Conservation (phyloP, 2,113 vertebrate species). For the Siniperca chuatsi region DNA sequence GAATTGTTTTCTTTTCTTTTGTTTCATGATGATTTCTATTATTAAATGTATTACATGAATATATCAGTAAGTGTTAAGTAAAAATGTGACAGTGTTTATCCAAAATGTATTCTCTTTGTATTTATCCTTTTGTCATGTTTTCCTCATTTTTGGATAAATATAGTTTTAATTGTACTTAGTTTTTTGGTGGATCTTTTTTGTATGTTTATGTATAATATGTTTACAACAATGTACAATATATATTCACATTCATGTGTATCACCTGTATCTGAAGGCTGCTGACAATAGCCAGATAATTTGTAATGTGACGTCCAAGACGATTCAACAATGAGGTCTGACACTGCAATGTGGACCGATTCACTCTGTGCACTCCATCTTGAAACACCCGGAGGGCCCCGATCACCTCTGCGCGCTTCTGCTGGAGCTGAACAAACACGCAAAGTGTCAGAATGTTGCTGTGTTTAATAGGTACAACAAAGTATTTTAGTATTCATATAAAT, state of each 20-base stretch:
- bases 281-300: conserved; percentile 47
- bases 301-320: conserved; percentile 18
- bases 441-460: neutral
- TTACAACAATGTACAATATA: neutral
- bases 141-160: neutral
- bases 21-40: neutral
- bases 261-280: conserved; percentile 40
- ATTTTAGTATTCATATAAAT: neutral
- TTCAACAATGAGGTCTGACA: conserved; percentile 41
- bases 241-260: neutral
- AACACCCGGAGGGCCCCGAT: conserved; percentile 43
- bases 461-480: neutral
- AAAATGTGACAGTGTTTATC: neutral
- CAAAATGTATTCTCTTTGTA: neutral
- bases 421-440: conserved; percentile 49
- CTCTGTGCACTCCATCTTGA: neutral
- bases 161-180: neutral
- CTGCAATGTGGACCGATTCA: neutral
- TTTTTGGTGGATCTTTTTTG: neutral
- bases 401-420: conserved; percentile 65
- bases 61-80: neutral
- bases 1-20: neutral
- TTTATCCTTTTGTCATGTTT: neutral
- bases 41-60: neutral
- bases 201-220: neutral